These are phyloP conservation scores for Plebejus anna DNA, from an alignment of 2,888 invertebrate species.

Conservation along the genomic window DNA sequence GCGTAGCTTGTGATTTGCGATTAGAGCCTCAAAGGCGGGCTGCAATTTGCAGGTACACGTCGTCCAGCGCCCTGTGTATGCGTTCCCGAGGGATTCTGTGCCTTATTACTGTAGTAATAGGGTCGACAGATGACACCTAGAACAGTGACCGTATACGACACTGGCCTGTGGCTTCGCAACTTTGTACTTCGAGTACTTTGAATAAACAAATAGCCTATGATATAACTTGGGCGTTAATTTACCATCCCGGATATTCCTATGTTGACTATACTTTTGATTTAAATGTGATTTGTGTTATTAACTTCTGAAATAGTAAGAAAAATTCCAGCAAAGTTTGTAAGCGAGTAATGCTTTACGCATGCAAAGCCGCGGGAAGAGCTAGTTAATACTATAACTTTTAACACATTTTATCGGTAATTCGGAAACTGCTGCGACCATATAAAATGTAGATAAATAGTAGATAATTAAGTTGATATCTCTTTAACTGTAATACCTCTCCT, in stretches of 20 bases:
- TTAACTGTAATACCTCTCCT: slow-evolving; percentile 39
- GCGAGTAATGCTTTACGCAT: no score
- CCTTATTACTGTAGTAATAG: not conserved
- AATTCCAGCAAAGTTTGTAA: no score
- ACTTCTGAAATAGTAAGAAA: not conserved
- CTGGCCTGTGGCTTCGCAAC: slow-evolving; percentile 4
- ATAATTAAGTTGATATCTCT: slow-evolving; percentile 33
- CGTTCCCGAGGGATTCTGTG: not conserved
- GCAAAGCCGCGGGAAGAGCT: no score
- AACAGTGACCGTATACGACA: not conserved
- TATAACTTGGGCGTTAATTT: slow-evolving; percentile 1
- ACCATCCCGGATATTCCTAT: not conserved
- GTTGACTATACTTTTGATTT: no score
- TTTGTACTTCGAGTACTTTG: slow-evolving; percentile 14
- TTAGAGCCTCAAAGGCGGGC: slow-evolving; percentile 19
- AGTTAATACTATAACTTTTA: not conserved
- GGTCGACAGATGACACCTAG: not conserved
- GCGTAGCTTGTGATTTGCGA: slow-evolving; percentile 19
- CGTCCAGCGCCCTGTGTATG: not conserved
- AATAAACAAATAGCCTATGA: slow-evolving; percentile 19
- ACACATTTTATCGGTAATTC: not conserved
- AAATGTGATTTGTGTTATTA: not conserved
- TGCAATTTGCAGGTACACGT: slow-evolving; percentile 17
- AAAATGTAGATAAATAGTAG: slow-evolving; percentile 7
- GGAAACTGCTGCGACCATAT: not conserved